A percentile compares a stretch with the other conserved stretches of the same genome.
phyloP scores from a whole-genome alignment of 2,113 vertebrate genomes.

The Rostratula benghalensis region DNA sequence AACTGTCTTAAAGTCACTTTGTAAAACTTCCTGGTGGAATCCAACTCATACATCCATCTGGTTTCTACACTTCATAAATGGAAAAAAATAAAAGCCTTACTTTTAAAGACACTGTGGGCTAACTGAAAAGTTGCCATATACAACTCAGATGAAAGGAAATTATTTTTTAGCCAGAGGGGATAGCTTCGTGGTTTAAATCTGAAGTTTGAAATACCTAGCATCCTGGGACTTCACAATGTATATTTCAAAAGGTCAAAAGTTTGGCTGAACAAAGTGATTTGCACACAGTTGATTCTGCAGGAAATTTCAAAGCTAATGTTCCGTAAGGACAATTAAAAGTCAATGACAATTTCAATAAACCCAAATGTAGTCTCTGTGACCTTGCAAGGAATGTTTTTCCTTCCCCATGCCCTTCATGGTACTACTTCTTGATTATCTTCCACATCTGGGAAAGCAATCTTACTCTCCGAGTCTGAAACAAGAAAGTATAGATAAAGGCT shows the following conservation, averaged over 20 bases:
- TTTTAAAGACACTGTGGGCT: background rate
- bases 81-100: background rate
- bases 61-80: background rate
- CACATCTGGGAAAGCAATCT: background rate
- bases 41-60: background rate
- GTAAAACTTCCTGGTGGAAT: background rate
- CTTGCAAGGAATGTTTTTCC: conserved; percentile 4
- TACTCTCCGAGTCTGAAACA: background rate
- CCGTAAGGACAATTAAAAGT: background rate
- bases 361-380: background rate
- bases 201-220: background rate
- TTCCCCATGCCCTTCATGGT: background rate
- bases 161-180: background rate
- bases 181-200: background rate
- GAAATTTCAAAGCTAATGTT: conserved; percentile 31
- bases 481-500: background rate
- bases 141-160: background rate
- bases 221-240: background rate
- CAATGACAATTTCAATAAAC: conserved; percentile 1
- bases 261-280: background rate
- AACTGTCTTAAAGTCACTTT: background rate
- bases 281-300: background rate
- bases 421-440: background rate
- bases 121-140: background rate
- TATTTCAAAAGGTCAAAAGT: conserved; percentile 20